These are phyloP conservation scores for Elgaria multicarinata DNA, from an alignment of 2,113 vertebrate species.

Conservation along the genomic window DNA sequence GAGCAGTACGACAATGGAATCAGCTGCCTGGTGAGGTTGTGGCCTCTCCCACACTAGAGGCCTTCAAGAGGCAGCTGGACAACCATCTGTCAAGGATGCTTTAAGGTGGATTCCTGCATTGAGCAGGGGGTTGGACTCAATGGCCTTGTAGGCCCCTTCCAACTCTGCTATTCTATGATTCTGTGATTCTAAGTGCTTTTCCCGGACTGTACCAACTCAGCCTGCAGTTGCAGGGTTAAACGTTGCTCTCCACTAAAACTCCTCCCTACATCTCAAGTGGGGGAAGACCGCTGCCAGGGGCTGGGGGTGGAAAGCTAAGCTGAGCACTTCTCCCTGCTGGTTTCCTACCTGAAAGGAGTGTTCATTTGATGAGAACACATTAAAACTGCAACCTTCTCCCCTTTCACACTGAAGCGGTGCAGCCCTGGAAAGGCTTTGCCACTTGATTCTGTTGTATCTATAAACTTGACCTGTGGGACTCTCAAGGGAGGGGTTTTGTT, in stretches of 20 bases:
- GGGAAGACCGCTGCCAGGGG: too few species aligned
- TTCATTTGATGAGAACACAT: background rate
- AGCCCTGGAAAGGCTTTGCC: too few species aligned
- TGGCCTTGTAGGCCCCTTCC: too few species aligned
- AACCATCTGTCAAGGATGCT: too few species aligned
- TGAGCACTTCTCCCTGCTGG: background rate
- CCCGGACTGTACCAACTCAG: background rate
- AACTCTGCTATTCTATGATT: too few species aligned
- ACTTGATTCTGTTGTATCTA: background rate
- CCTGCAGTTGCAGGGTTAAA: background rate
- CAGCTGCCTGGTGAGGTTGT: too few species aligned
- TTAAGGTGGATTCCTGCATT: too few species aligned
- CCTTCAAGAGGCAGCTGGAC: too few species aligned
- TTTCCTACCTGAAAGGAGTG: background rate
- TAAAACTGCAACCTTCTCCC: background rate
- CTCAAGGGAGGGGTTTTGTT: background rate
- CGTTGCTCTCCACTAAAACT: background rate
- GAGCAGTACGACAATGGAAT: too few species aligned
- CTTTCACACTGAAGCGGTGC: background rate
- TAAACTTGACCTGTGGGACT: background rate
- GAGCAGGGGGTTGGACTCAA: too few species aligned
- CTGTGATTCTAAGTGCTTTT: too few species aligned
- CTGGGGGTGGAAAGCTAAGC: background rate
- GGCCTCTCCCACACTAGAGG: too few species aligned
- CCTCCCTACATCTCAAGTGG: background rate